Evolutionary conservation across 2,797 vertebrate species (phyloP), one percentile per base, ranked within the genome.

Genomic region (Triplophysa yarkandensis): DNA sequence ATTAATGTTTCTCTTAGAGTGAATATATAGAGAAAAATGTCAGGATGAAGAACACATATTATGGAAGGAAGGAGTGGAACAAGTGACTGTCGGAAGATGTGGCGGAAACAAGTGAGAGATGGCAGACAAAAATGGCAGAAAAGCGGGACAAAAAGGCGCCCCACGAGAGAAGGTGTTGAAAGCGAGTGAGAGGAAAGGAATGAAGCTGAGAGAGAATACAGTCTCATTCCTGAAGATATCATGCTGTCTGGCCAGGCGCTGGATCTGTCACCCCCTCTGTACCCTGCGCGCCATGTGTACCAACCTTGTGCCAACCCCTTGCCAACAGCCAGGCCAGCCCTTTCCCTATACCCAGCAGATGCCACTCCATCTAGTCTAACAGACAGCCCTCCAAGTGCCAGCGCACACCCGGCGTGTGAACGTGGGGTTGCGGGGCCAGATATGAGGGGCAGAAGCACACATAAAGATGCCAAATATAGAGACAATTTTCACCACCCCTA

Each of bases 181-280:
- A 36, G 27, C n/a, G 16, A 50, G 60, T 2, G 14, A 54, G 60
- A 2, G 25, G 54, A 68, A 69, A 58, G n/a, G 50, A 77, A 46
- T 21, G 50, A 55, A 48, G 52, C 34, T 16, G 34, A 55, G 65
- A 68, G 19, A 63, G 60, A 46, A 39, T 52, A 65, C 27, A 8
- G 92, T 91, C 92, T 94, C 95, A 94, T 96, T 98, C 95, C 95
- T 94, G 93, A 92, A 95, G 94, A 96, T 94, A 92, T 95, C 96
- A 95, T 92, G 95, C 95, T 95, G 96, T 92, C 95, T 92, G 93
- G 93, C 93, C 93, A 89, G 92, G 90, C 91, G 87, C 80, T 79
- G 79, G 77, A 78, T 71, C 76, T 79, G 60, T 82, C 85, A 64
- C 86, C 86, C 85, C 87, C 83, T 83, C 88, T 82, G 83, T 83